These are phyloP conservation scores for Drosophila prostipennis DNA, from an alignment of 2,888 invertebrate species.

Conservation along the genomic window DNA sequence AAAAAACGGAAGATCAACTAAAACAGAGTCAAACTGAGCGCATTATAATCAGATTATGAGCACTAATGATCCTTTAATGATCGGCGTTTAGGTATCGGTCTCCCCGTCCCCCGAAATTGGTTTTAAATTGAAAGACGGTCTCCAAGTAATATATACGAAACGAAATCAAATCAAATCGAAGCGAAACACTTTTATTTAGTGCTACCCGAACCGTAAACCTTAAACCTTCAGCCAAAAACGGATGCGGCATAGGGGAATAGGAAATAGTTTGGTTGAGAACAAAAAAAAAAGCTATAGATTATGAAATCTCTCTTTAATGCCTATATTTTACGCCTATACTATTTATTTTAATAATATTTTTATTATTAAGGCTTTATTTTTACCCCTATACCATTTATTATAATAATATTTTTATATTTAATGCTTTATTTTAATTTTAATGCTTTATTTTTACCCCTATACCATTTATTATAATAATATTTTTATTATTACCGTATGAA, in stretches of 20 bases:
- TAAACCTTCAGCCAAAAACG: neutral
- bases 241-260: conserved; percentile 4
- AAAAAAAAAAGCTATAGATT: too few relatives aligned
- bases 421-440: too few relatives aligned
- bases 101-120: conserved; percentile 53
- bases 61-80: conserved; percentile 84
- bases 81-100: conserved; percentile 80
- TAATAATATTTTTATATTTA: too few relatives aligned
- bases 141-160: conserved; percentile 49
- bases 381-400: too few relatives aligned
- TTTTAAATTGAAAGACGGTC: conserved; percentile 69
- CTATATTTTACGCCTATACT: too few relatives aligned
- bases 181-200: conserved; percentile 31
- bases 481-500: neutral
- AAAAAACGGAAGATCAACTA: conserved; percentile 37
- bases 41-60: conserved; percentile 84
- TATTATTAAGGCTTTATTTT: neutral
- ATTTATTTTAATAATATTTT: too few relatives aligned
- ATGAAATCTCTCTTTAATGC: too few relatives aligned
- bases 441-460: too few relatives aligned
- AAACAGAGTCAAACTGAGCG: conserved; percentile 71
- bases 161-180: conserved; percentile 61
- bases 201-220: too few relatives aligned
- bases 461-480: too few relatives aligned
- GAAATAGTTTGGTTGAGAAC: neutral